phyloP scores from a whole-genome alignment of 2,888 invertebrate genomes.

The Caradrina kadenii region DNA sequence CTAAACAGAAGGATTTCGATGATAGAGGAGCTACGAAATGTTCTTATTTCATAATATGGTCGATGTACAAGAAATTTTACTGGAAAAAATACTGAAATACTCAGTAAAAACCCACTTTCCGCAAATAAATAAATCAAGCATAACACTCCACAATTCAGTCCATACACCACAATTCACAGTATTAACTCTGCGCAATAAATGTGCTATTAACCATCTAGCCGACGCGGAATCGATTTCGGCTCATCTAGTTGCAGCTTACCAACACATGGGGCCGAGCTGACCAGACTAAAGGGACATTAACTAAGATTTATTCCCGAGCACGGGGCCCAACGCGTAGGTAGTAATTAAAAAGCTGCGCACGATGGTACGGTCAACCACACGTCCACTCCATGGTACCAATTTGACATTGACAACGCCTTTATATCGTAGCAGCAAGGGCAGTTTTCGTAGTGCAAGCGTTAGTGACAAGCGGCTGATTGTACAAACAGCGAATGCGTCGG shows the following conservation, averaged over 20 bases:
- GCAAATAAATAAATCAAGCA: slow-evolving; percentile 17
- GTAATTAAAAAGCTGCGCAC: slow-evolving; percentile 88
- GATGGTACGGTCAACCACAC: slow-evolving; percentile 55
- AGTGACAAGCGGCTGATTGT: slow-evolving; percentile 5
- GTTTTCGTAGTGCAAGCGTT: background rate
- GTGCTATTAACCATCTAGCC: slow-evolving; percentile 58
- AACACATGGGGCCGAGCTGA: slow-evolving; percentile 78
- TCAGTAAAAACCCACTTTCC: background rate
- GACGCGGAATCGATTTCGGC: slow-evolving; percentile 75
- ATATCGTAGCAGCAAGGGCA: background rate
- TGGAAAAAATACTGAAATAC: background rate
- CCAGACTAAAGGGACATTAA: slow-evolving; percentile 88
- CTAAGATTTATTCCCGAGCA: slow-evolving; percentile 86
- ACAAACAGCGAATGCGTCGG: slow-evolving; percentile 73
- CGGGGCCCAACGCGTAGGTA: slow-evolving; percentile 75
- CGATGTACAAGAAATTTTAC: background rate
- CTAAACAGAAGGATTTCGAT: background rate
- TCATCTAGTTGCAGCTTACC: slow-evolving; percentile 72
- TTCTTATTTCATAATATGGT: background rate
- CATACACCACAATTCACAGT: slow-evolving; percentile 29
- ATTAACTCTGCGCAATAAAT: slow-evolving; percentile 55
- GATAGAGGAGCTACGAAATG: background rate
- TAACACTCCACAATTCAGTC: slow-evolving; percentile 22
- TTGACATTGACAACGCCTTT: slow-evolving; percentile 8
- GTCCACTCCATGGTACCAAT: slow-evolving; percentile 1